Evolutionary conservation across 2,888 invertebrate genomes (phyloP).

Genomic region (Lasioglossum leucozonium): DNA sequence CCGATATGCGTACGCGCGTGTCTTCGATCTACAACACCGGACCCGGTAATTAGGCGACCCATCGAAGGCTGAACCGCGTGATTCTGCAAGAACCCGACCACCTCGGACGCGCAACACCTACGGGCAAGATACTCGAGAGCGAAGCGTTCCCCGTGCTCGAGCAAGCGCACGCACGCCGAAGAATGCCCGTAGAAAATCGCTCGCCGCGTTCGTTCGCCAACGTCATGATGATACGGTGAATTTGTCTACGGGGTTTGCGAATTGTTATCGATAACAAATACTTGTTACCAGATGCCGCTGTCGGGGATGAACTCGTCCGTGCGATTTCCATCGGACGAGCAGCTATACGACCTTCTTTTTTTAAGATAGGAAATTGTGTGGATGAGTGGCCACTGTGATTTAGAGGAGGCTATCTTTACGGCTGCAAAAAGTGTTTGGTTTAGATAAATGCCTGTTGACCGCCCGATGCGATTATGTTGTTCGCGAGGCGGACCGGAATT

Average conservation of each 20-base stretch:
- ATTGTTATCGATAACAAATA: neutral
- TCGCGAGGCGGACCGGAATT: too few relatives aligned
- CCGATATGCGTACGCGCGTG: slow-evolving; percentile 38
- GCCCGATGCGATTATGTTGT: neutral
- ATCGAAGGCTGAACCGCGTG: slow-evolving; percentile 53
- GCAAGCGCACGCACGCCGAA: neutral
- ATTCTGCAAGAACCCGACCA: slow-evolving; percentile 46
- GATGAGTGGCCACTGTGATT: neutral
- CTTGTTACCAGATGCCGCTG: neutral
- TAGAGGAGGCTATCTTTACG: neutral
- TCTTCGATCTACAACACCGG: slow-evolving; percentile 41
- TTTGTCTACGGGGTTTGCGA: slow-evolving; percentile 26
- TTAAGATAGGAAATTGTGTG: neutral
- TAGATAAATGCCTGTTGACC: neutral
- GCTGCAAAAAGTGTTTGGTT: slow-evolving; percentile 1
- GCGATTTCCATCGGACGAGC: neutral
- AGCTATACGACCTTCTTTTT: neutral
- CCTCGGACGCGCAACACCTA: slow-evolving; percentile 37
- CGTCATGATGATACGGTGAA: slow-evolving; percentile 36
- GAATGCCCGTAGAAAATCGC: slow-evolving; percentile 14
- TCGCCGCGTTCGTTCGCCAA: neutral
- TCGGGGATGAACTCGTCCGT: neutral
- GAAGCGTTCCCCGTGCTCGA: neutral
- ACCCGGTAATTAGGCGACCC: slow-evolving; percentile 71
- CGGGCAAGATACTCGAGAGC: slow-evolving; percentile 20